These are phyloP conservation scores for Vesta saturnalis DNA, from an alignment of 2,888 invertebrate species.

Conservation along the genomic window DNA sequence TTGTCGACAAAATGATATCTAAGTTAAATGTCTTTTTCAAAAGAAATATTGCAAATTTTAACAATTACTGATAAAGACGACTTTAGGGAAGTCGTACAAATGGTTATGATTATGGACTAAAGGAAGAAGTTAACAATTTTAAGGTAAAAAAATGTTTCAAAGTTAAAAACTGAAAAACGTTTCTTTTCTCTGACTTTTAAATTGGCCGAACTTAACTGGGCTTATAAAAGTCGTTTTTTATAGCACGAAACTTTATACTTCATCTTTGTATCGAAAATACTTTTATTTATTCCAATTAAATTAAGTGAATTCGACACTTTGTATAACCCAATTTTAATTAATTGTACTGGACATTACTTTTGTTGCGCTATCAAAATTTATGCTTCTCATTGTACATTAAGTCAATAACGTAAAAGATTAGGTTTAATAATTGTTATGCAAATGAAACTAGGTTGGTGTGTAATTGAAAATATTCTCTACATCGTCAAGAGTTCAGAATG, in stretches of 20 bases:
- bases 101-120: conserved; percentile 34
- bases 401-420: conserved; percentile 1
- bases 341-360: background rate
- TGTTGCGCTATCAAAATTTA: background rate
- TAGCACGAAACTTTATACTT: background rate
- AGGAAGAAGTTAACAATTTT: conserved; percentile 32
- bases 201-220: conserved; percentile 16
- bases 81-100: conserved; percentile 28
- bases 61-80: conserved; percentile 41
- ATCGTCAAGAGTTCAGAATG: background rate
- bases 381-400: background rate
- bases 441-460: background rate
- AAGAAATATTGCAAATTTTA: conserved; percentile 44
- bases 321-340: conserved; percentile 1
- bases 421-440: background rate
- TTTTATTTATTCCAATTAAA: background rate
- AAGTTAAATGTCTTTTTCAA: conserved; percentile 37
- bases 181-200: conserved; percentile 18
- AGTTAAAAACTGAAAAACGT: conserved; percentile 33
- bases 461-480: background rate
- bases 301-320: background rate
- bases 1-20: conserved; percentile 37
- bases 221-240: no score
- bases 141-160: conserved; percentile 24
- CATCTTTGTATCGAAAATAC: background rate